Conservation (phyloP, 2,797 vertebrate genomes). For the Urocyon cinereoargenteus region DNA sequence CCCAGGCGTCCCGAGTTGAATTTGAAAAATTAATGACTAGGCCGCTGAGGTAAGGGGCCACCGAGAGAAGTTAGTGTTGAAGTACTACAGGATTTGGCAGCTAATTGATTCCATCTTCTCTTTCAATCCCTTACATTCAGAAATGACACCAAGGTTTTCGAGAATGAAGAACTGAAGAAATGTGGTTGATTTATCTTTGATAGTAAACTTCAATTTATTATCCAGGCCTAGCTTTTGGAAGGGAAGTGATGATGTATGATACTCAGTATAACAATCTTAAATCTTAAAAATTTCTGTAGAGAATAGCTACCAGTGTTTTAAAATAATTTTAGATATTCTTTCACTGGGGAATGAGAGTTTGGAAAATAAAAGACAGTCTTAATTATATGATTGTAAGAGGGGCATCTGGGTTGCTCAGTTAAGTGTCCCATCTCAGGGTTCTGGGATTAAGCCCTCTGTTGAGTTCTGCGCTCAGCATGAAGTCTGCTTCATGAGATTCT, state of each 20-base stretch:
- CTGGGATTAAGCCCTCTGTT: not conserved
- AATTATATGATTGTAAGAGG: constrained; percentile 16
- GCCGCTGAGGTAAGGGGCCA: not conserved
- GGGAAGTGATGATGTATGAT: constrained; percentile 48
- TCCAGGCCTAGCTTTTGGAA: constrained; percentile 54
- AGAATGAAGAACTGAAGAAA: not conserved
- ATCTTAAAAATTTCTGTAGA: not conserved
- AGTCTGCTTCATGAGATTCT: not conserved
- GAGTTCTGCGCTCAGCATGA: not conserved
- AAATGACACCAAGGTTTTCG: constrained; percentile 33
- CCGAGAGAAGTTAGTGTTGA: constrained; percentile 2
- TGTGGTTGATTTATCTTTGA: constrained; percentile 70
- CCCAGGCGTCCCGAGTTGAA: not conserved
- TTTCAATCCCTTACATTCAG: constrained; percentile 14
- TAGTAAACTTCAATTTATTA: constrained; percentile 60
- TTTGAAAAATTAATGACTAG: constrained; percentile 52
- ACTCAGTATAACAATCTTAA: constrained; percentile 51
- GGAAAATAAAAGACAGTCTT: constrained; percentile 63
- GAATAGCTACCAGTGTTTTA: constrained; percentile 42
- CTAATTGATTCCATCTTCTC: not conserved
- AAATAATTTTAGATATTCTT: constrained; percentile 63
- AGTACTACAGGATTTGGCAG: constrained; percentile 26
- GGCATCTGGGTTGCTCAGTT: not conserved
- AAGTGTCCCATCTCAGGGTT: not conserved
- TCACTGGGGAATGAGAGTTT: constrained; percentile 11